A percentile compares a stretch with the other conserved stretches of the same genome.
phyloP scores from a whole-genome alignment of 2,888 invertebrate genomes.

The Hypselothyrea guttata region DNA sequence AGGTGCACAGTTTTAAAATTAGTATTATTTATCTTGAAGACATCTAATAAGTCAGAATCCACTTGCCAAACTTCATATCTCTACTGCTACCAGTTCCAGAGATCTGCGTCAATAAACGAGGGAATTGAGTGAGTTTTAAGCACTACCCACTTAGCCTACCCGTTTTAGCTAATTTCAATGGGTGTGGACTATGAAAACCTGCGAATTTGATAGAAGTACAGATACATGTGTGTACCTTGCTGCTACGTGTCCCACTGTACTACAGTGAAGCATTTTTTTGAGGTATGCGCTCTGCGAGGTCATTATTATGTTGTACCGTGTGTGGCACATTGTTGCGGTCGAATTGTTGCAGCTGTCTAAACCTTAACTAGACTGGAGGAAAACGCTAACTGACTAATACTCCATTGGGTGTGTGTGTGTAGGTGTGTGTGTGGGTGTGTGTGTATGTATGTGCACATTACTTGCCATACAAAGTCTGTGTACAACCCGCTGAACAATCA shows the following conservation, averaged over 20 bases:
- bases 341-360: slow-evolving; percentile 20
- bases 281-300: slow-evolving; percentile 16
- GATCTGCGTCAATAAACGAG: too few relatives aligned
- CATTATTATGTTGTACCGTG: slow-evolving; percentile 36
- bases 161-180: too few relatives aligned
- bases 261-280: slow-evolving; percentile 20
- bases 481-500: slow-evolving; percentile 28
- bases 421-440: slow-evolving; percentile 14
- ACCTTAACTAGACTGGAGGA: slow-evolving; percentile 19
- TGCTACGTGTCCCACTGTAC: slow-evolving; percentile 1
- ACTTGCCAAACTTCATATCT: too few relatives aligned
- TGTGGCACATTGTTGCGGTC: slow-evolving; percentile 43
- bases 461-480: slow-evolving; percentile 16
- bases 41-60: too few relatives aligned
- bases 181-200: too few relatives aligned
- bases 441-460: slow-evolving; percentile 39
- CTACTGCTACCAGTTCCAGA: too few relatives aligned
- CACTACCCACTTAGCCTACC: too few relatives aligned
- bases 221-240: slow-evolving; percentile 21
- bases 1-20: too few relatives aligned
- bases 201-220: slow-evolving; percentile 4
- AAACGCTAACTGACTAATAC: slow-evolving; percentile 20
- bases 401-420: background rate
- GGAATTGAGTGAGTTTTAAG: too few relatives aligned
- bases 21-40: too few relatives aligned